Evolutionary conservation across 2,888 invertebrate genomes (phyloP), one percentile per base, ranked within the genome.

Genomic region (Exephanes ischioxanthus): DNA sequence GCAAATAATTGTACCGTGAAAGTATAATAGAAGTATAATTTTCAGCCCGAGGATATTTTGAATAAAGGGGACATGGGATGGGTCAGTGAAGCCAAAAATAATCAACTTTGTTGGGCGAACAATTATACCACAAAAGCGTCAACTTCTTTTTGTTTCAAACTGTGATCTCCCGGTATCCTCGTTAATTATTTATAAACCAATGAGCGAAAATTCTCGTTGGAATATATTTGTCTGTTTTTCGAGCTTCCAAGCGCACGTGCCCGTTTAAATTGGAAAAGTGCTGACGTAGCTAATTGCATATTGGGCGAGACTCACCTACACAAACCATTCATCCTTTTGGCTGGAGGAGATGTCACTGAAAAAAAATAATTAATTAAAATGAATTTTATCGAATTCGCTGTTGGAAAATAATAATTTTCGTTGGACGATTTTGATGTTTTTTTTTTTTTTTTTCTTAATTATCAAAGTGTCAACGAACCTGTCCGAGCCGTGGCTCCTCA

Each of bases 241-340:
- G 48, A 55, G 1, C 2, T 48, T 45, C 30, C 16, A 51, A 48
- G 16, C 5, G 5, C 37, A 16, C 22, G 58, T 26, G 37, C 11
- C 16, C 45, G 22, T 48, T 26, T 16, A 11, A 37, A 51, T 5
- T 30, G n/a, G 2, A 19, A 53, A 76, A 19, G n/a, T n/a, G 33
- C 30, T 33, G 14, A 14, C 16, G 30, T 16, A 14, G 6, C 37
- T 22, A 77, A 72, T 66, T 45, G n/a, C 30, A 53, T 33, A 30
- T 14, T 77, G 55, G 0, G 6, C 14, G 70, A 80, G 79, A 93
- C 95, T 95, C 90, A 95, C 95, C 95, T 95, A 96, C 95, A 97
- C 97, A 96, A 97, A 97, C 98, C 98, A 98, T 95, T 98, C 98
- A 96, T 98, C 98, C 95, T 98, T 98, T 95, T 97, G 95, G 94